Evolutionary conservation across 2,113 vertebrate species (phyloP).

Genomic region (Lynx canadensis): DNA sequence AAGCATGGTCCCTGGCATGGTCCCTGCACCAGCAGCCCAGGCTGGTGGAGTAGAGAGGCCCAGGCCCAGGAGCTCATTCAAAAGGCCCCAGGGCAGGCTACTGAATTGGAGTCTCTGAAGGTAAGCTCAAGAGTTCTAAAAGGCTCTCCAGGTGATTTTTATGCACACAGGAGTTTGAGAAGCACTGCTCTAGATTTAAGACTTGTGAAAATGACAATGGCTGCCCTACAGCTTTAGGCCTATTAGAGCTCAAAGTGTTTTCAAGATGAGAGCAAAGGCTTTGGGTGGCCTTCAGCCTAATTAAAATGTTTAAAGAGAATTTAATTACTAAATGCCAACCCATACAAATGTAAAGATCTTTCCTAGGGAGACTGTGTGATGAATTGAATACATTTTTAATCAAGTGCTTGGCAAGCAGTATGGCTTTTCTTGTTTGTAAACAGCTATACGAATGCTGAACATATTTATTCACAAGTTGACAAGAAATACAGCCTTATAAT

Average conservation of each 20-base stretch:
- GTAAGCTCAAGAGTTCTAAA: not conserved
- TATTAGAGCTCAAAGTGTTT: constrained; percentile 29
- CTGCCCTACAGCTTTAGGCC: not conserved
- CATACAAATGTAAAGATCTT: constrained; percentile 83
- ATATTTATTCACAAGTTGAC: constrained; percentile 87
- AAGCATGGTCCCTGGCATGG: not conserved
- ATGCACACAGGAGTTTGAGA: not conserved
- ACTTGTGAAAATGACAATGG: not conserved
- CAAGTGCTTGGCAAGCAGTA: constrained; percentile 82
- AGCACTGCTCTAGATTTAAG: not conserved
- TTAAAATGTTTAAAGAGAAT: constrained; percentile 84
- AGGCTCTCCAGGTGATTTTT: not conserved
- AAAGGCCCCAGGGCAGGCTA: not conserved
- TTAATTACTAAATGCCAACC: constrained; percentile 83
- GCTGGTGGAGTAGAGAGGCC: too few relatives aligned
- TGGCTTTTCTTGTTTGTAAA: constrained; percentile 85
- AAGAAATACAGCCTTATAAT: constrained; percentile 84
- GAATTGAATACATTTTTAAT: constrained; percentile 83
- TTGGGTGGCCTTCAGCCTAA: constrained; percentile 80
- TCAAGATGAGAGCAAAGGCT: constrained; percentile 71
- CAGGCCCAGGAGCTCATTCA: not conserved
- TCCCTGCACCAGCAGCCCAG: not conserved
- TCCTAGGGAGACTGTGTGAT: constrained; percentile 83
- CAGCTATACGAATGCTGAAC: constrained; percentile 84
- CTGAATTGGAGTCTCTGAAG: not conserved